A percentile compares a stretch with the other conserved stretches of the same genome.
phyloP scores from a whole-genome alignment of 1,140 invertebrate genomes.

The Diploscapter pachys region DNA sequence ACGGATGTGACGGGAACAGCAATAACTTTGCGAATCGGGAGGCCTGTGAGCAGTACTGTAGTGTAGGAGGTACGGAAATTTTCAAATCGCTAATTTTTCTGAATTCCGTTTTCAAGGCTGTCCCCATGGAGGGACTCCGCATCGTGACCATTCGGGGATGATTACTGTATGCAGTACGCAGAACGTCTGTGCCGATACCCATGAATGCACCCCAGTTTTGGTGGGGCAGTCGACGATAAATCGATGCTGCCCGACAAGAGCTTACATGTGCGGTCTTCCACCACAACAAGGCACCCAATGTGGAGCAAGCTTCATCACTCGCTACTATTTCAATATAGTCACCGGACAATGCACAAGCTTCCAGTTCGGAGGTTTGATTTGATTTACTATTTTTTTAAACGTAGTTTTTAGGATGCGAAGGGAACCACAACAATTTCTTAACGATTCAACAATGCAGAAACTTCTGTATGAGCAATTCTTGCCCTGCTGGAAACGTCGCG shows the following conservation, averaged over 20 bases:
- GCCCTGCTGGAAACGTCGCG: constrained; percentile 34
- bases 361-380: constrained; percentile 23
- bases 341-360: constrained; percentile 30
- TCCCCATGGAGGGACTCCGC: constrained; percentile 38
- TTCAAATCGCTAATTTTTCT: too few species aligned
- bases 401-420: constrained; percentile 19
- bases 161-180: constrained; percentile 27
- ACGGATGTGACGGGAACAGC: constrained; percentile 38
- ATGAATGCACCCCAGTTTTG: constrained; percentile 35
- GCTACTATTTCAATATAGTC: constrained; percentile 41
- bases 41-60: constrained; percentile 36
- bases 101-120: constrained; percentile 16
- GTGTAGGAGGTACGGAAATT: constrained; percentile 19
- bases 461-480: constrained; percentile 38
- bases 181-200: constrained; percentile 23
- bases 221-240: constrained; percentile 33
- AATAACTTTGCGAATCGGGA: constrained; percentile 38
- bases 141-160: constrained; percentile 34
- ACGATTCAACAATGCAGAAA: constrained; percentile 31
- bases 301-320: constrained; percentile 25
- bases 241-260: constrained; percentile 37
- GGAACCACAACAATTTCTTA: constrained; percentile 39
- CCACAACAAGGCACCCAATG: constrained; percentile 38
- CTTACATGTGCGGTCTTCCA: constrained; percentile 36
- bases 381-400: too few species aligned